Percentiles rank a stretch among this genome's conserved stretches.
Evolutionary conservation across 2,113 vertebrate genomes (phyloP).

Genomic region (Oryzias woworae): DNA sequence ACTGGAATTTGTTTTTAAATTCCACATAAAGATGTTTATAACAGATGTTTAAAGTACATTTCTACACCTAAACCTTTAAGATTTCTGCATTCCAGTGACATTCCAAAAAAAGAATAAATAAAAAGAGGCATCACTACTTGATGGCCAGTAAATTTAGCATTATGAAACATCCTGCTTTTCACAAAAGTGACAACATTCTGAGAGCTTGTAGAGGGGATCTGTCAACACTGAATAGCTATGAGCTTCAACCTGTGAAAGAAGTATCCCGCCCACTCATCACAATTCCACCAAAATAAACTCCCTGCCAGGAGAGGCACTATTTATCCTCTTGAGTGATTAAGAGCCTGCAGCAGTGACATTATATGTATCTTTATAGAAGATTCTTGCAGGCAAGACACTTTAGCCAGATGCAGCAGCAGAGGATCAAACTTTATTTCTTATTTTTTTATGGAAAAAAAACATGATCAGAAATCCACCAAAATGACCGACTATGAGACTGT

Average conservation of each 20-base stretch:
- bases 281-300: slow-evolving; percentile 19
- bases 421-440: slow-evolving; percentile 14
- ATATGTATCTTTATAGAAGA: slow-evolving; percentile 26
- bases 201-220: slow-evolving; percentile 15
- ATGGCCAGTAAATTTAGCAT: not conserved
- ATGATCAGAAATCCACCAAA: not conserved
- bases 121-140: not conserved
- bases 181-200: slow-evolving; percentile 13
- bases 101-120: not conserved
- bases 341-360: slow-evolving; percentile 4
- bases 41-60: no score
- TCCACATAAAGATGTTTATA: no score
- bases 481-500: no score
- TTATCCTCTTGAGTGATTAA: slow-evolving; percentile 11
- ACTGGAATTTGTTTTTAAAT: no score
- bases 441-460: not conserved
- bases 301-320: slow-evolving; percentile 18
- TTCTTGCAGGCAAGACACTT: slow-evolving; percentile 9
- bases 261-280: slow-evolving; percentile 21
- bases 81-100: no score
- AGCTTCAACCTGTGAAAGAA: slow-evolving; percentile 16
- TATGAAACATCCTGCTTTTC: slow-evolving; percentile 7
- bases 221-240: slow-evolving; percentile 14
- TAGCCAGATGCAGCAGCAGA: slow-evolving; percentile 2
- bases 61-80: no score